These are phyloP conservation scores for Ceratothoa steindachneri DNA, from an alignment of 2,888 invertebrate species.

Conservation along the genomic window DNA sequence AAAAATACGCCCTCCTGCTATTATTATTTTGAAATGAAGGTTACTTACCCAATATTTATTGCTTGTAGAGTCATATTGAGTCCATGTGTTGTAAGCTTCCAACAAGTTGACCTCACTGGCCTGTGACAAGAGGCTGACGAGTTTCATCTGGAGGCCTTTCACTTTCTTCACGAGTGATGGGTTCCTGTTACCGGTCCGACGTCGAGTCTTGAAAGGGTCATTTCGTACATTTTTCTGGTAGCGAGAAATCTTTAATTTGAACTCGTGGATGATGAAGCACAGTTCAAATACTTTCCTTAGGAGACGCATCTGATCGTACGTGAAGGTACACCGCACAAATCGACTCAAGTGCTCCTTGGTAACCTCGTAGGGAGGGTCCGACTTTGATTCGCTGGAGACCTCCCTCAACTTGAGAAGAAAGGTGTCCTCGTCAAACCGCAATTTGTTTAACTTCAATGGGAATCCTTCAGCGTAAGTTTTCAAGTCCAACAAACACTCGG, in stretches of 20 bases:
- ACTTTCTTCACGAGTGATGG: background rate
- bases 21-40: too few relatives aligned
- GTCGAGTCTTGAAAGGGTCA: background rate
- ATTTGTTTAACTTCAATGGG: background rate
- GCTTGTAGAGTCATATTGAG: too few relatives aligned
- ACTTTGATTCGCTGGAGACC: background rate
- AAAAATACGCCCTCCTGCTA: too few relatives aligned
- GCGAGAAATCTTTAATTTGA: background rate
- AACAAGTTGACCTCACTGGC: background rate
- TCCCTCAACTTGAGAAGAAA: background rate
- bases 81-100: background rate
- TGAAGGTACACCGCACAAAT: background rate
- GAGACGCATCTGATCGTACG: background rate
- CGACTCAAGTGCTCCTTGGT: background rate
- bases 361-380: background rate
- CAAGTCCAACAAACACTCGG: background rate
- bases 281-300: background rate
- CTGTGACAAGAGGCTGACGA: background rate
- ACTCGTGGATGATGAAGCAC: background rate
- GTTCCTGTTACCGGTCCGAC: background rate
- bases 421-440: background rate
- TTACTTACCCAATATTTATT: too few relatives aligned
- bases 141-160: background rate
- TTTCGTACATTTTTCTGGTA: background rate
- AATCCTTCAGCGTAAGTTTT: background rate